A percentile compares a stretch with the other conserved stretches of the same genome.
phyloP scores from a whole-genome alignment of 2,113 vertebrate species.

The Prinia subflava region DNA sequence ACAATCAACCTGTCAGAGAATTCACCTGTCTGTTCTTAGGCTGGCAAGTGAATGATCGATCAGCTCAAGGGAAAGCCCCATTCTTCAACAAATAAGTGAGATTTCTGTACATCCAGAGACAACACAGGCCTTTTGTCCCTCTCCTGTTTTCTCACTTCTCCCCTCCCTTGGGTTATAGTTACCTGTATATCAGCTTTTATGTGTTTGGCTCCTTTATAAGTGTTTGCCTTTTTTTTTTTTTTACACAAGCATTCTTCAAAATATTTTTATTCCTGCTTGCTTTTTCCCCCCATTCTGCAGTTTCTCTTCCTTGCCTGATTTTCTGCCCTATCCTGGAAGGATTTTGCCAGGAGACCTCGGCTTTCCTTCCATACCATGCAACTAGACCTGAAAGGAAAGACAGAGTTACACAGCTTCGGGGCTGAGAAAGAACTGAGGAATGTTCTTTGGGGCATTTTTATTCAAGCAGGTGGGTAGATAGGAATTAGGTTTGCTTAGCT shows the following conservation, averaged over 20 bases:
- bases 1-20: neutral
- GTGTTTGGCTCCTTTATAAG: neutral
- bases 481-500: neutral
- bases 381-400: neutral
- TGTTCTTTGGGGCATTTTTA: neutral
- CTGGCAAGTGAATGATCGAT: neutral
- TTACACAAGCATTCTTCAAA: neutral
- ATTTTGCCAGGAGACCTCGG: neutral
- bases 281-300: neutral
- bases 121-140: neutral
- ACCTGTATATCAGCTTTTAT: neutral
- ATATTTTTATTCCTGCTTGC: neutral
- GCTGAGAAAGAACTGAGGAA: neutral
- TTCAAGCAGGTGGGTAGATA: neutral
- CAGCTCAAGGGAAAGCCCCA: neutral
- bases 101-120: neutral
- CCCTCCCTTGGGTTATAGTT: neutral
- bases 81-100: neutral
- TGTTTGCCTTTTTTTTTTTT: neutral
- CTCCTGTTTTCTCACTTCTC: neutral
- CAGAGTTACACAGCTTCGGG: neutral
- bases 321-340: neutral
- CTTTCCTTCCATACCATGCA: neutral
- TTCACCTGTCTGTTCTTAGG: neutral
- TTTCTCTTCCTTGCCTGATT: neutral